Evolutionary conservation across 2,888 invertebrate genomes (phyloP), one percentile per base, ranked within the genome.

Genomic region (Drosophila macrospina): DNA sequence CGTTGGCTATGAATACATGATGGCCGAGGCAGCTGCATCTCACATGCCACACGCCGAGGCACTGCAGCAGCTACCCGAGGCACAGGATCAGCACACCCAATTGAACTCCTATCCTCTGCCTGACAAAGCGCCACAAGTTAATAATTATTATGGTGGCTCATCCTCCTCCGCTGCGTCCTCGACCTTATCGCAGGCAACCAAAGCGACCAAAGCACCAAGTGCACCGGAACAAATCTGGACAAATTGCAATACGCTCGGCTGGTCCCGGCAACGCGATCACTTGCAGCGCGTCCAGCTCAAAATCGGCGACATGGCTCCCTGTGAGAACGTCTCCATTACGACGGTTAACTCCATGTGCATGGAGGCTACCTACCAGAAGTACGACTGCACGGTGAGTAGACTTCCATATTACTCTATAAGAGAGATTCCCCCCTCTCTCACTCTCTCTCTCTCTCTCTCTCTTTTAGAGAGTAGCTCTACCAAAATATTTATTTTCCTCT

Each of bases 321-420:
- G 97, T 89, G 96, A 97, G 89, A 97, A 97, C 90, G 95, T 96
- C 64, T 97, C 97, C 90, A 97, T 97, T 78, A 95, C 96, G 4
- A 96, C 95, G 30, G 95, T 95, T 3, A 97, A 97, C 88, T 96
- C 96, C 77, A 93, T 97, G 78, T 97, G 97, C 90, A 96, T 97
- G 5, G 97, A 97, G 86, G 95, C 96, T 1, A 93, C 95, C 16
- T 96, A 95, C 88, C 95, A 96, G 74, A 95, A 95, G 82, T 95
- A 96, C 80, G 96, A 97, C 91, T 97, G 97, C 91, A 95, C 95
- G 92, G 97, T 97, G 93, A 95, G 96, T 28, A 7, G 6, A 7
- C 20, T 20, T 3, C 20, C 3, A 3, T 3, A 20, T 2, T 3
- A 3, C 20, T 20, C 20, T 3, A 20, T 20, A 2, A 20, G 20